phyloP scores from a whole-genome alignment of 2,888 invertebrate genomes.

The Miltochrista miniata region DNA sequence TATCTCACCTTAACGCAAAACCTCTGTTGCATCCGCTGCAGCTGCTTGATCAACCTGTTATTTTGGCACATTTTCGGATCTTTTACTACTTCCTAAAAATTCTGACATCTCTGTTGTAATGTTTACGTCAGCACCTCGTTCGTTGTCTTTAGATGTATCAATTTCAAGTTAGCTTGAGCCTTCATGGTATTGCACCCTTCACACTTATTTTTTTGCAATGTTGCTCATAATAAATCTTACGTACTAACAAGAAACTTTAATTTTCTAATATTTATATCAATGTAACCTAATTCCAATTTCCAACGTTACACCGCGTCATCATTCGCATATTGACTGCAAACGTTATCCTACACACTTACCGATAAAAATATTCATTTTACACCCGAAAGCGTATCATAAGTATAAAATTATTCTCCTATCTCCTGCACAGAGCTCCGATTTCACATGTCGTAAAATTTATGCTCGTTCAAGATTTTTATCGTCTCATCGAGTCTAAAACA shows the following conservation, averaged over 20 bases:
- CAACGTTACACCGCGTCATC: slow-evolving; percentile 28
- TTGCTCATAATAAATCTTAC: too few species aligned
- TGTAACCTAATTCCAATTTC: slow-evolving; percentile 13
- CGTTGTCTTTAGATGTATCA: too few species aligned
- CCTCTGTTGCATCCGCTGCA: too few species aligned
- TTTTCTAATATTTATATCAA: slow-evolving; percentile 40
- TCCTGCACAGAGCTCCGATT: slow-evolving; percentile 54
- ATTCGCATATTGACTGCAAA: slow-evolving; percentile 48
- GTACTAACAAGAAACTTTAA: slow-evolving; percentile 11
- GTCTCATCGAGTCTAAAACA: slow-evolving; percentile 50
- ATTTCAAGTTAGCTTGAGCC: too few species aligned
- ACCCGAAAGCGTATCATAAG: slow-evolving; percentile 54
- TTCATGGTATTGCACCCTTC: too few species aligned
- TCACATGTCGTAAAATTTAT: slow-evolving; percentile 64
- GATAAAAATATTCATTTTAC: slow-evolving; percentile 58
- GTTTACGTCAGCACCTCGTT: too few species aligned
- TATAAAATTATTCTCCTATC: slow-evolving; percentile 61
- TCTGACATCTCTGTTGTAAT: too few species aligned
- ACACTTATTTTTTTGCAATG: too few species aligned
- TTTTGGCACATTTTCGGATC: too few species aligned
- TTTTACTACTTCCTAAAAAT: too few species aligned
- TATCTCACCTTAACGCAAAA: too few species aligned
- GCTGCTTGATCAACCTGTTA: too few species aligned
- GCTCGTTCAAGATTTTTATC: slow-evolving; percentile 60
- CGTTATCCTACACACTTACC: slow-evolving; percentile 41